A percentile compares a stretch with the other conserved stretches of the same genome.
Conservation (phyloP, 2,888 invertebrate species). For the Sturmia bella region DNA sequence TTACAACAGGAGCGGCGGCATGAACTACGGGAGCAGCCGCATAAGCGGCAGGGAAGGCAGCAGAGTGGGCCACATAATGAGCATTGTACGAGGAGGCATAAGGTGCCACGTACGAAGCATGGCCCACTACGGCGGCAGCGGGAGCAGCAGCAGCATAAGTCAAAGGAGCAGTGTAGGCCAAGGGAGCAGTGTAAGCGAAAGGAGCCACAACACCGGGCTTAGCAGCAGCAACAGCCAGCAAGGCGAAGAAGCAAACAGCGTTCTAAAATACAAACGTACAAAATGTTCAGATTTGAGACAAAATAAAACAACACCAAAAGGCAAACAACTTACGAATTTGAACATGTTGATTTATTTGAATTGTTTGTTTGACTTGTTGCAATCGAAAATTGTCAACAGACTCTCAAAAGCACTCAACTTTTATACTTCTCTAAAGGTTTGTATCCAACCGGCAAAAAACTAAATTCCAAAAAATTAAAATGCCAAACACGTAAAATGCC, state of each 20-base stretch:
- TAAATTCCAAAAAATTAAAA: too few species aligned
- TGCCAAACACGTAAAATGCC: too few species aligned
- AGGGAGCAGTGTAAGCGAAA: conserved; percentile 71
- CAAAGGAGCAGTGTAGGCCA: conserved; percentile 71
- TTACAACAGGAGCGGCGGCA: conserved; percentile 69
- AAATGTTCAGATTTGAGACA: neutral
- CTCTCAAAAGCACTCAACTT: too few species aligned
- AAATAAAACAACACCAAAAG: too few species aligned
- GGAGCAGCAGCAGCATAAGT: conserved; percentile 58
- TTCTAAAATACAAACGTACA: conserved; percentile 70
- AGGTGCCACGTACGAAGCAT: conserved; percentile 77
- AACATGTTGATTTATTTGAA: neutral
- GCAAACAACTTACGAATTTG: conserved; percentile 16
- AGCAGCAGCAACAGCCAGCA: conserved; percentile 74
- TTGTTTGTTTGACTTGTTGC: too few species aligned
- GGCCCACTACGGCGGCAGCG: conserved; percentile 75
- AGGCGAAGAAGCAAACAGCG: conserved; percentile 77
- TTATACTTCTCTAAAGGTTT: too few species aligned
- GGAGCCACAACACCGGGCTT: conserved; percentile 74
- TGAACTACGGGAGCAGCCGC: conserved; percentile 71
- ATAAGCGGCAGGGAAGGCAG: conserved; percentile 76
- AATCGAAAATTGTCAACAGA: too few species aligned
- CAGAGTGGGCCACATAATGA: conserved; percentile 75
- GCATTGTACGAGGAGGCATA: conserved; percentile 77
- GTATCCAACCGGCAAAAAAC: too few species aligned